These are phyloP conservation scores for Pachycephala philippinensis DNA, from an alignment of 2,113 vertebrate genomes.

Conservation along the genomic window DNA sequence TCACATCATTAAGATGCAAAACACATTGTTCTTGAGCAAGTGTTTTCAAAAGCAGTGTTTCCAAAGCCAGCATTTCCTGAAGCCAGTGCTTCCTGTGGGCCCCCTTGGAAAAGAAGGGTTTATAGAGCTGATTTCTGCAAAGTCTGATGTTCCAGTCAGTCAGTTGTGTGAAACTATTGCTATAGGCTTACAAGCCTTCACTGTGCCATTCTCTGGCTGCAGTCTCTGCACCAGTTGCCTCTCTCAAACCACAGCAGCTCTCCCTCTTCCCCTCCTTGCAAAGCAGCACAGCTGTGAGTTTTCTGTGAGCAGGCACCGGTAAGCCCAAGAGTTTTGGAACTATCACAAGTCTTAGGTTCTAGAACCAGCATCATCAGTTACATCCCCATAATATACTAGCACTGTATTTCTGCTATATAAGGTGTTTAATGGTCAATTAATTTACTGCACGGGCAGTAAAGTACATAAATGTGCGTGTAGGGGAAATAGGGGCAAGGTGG, in stretches of 20 bases:
- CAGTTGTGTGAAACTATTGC: neutral
- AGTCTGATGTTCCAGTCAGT: neutral
- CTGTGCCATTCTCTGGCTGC: neutral
- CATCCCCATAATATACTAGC: neutral
- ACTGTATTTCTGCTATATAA: neutral
- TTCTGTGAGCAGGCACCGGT: too few relatives aligned
- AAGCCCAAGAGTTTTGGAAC: neutral
- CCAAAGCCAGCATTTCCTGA: neutral
- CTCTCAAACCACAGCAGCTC: neutral
- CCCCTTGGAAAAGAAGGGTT: neutral
- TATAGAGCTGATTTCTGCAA: neutral
- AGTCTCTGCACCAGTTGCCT: neutral
- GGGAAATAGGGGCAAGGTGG: neutral
- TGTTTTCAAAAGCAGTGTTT: neutral
- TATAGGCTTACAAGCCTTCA: neutral
- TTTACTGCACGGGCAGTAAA: neutral
- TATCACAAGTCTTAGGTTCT: neutral
- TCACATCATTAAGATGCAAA: neutral
- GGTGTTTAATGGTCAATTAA: neutral
- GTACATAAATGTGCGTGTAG: accelerated
- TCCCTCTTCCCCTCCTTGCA: neutral
- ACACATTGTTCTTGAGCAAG: neutral
- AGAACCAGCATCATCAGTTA: neutral
- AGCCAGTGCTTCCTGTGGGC: neutral
- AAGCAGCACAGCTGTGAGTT: neutral